Conservation (phyloP, 64 coral and sea anemone species). For the Porites lutea region DNA sequence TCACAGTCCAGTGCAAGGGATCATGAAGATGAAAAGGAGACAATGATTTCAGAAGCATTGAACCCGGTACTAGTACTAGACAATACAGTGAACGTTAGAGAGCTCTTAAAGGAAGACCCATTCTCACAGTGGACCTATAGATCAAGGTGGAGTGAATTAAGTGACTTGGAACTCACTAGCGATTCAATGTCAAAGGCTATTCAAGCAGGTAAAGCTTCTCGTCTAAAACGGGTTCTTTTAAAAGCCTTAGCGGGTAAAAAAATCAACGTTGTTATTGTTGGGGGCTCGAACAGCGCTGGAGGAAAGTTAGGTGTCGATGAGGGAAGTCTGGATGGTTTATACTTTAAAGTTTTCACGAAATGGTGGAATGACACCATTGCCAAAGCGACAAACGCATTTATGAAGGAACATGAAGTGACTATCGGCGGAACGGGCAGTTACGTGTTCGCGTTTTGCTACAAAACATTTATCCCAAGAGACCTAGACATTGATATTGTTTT, state of each 20-base stretch:
- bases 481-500: conserved; percentile 44
- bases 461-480: conserved; percentile 24
- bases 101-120: background rate
- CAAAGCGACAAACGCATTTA: conserved; percentile 35
- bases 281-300: conserved; percentile 80
- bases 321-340: conserved; percentile 45
- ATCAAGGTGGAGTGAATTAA: background rate
- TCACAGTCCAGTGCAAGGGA: no score
- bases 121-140: background rate
- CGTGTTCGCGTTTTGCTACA: conserved; percentile 70
- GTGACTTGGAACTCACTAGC: background rate
- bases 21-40: background rate
- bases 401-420: conserved; percentile 44
- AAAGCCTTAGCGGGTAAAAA: conserved; percentile 56
- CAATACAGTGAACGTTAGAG: background rate
- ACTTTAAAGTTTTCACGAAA: conserved; percentile 52
- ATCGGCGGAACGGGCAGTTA: conserved; percentile 79
- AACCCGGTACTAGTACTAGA: background rate
- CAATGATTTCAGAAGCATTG: background rate
- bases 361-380: conserved; percentile 76
- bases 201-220: background rate
- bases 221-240: conserved; percentile 43
- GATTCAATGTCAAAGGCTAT: conserved; percentile 38
- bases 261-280: conserved; percentile 55
- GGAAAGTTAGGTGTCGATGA: conserved; percentile 61